Base-by-base conservation (phyloP, 2,113 vertebrate species). In the Phyllostomus discolor region DNA sequence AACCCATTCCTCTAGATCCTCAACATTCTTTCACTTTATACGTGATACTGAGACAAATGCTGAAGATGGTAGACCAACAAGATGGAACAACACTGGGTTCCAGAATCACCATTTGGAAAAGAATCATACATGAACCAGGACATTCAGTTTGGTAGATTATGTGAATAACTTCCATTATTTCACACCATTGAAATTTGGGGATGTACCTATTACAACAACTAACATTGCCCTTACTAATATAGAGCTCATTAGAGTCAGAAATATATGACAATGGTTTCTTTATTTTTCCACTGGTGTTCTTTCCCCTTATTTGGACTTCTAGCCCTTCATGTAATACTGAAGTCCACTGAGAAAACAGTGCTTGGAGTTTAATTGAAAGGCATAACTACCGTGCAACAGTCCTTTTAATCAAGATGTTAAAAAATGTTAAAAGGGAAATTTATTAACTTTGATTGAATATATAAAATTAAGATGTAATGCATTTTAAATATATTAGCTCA, bases 381-480 rank as follows among this genome's bases (percentile, higher is more conserved):
- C 54, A 2, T 97, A 96, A 96, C 94, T 96, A 96, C 94, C 57
- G 88, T 93, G 93, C 90, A 97, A 86, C 64, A 93, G 88, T 97
- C 97, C 96, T 98, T 97, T 98, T 98, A 97, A 97, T 98, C 96
- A 98, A 98, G 89, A 97, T 93, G 50, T 97, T 96, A 97, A 97
- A 97, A 98, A 89, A 97, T 93, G 57, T 97, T 96, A 97, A 97
- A 97, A 97, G 81, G 95, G 97, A 97, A 98, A 91, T 97, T 94
- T 97, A 98, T 97, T 97, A 98, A 95, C 92, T 96, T 83, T 98
- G 96, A 98, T 95, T 97, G 90, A 97, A 97, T 91, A 97, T 97
- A 97, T 97, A 97, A 97, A 98, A 97, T 97, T 97, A 97, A 97
- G 78, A 91, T 96, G 96, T 96, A 97, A 97, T 89, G 94, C 96